Base-by-base conservation (phyloP, 2,888 invertebrate species). In the Ochropleura plecta region DNA sequence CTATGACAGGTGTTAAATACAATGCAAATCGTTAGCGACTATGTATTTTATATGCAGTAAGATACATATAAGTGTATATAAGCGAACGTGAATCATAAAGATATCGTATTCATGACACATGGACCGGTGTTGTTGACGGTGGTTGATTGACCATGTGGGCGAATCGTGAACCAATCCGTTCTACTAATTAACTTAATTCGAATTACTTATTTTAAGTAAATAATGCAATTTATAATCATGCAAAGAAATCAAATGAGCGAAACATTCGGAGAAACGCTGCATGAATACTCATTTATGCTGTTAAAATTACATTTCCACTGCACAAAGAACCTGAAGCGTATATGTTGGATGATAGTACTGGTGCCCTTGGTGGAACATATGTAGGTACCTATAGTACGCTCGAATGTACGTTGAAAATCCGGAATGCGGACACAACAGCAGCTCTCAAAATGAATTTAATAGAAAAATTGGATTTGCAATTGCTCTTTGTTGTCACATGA, bases 371-470 rank as follows among this genome's bases (percentile, higher is more conserved):
- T 74, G 57, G 48, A 49, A 63, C 69, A 66, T 20, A 67, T 63
- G 30, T 67, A 63, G 14, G 14, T 57, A 79, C 63, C 44, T 78
- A 77, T 59, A 49, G 68, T 49, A 79, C 69, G 69, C 70, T 78
- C 63, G 73, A 74, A 80, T 74, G 59, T 64, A 71, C 69, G 73
- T 80, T 73, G 48, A 69, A 81, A 84, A 80, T 77, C 55, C 59
- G 78, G 75, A 81, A 81, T 73, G 83, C 72, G 80, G 73, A 76
- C 73, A 62, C 66, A 69, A 55, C 42, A 8, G 55, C 42, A 8
- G 55, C 60, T 71, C 77, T 79, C 79, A 83, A 88, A 89, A 87
- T 83, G 83, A 76, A 83, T 88, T 82, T 86, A 90, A 90, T 86
- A 87, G 86, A 87, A 88, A 85, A 86, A 86, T 88, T 86, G 81